These are phyloP conservation scores for Chloropsis cyanopogon DNA, from an alignment of 2,113 vertebrate genomes.

Conservation along the genomic window DNA sequence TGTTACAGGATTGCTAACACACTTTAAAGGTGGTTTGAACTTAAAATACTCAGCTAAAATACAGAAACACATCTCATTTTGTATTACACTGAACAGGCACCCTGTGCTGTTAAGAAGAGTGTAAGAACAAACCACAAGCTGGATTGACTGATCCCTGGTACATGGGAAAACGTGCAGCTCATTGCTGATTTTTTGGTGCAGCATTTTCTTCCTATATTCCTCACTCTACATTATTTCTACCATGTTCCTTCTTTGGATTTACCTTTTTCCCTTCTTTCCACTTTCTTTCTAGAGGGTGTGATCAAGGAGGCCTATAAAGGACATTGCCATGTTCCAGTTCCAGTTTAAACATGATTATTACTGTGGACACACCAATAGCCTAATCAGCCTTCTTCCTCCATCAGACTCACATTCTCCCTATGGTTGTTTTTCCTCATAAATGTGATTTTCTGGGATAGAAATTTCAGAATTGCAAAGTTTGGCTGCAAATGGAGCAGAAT, in stretches of 20 bases:
- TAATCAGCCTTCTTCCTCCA: not conserved
- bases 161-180: not conserved
- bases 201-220: not conserved
- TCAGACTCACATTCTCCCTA: not conserved
- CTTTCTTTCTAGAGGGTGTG: not conserved
- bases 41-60: not conserved
- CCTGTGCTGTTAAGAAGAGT: not conserved
- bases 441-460: conserved; percentile 19
- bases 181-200: not conserved
- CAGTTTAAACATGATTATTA: not conserved
- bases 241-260: not conserved
- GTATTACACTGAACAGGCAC: not conserved
- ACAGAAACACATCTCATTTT: not conserved
- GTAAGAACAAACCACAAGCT: not conserved
- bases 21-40: not conserved
- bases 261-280: not conserved
- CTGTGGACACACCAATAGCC: not conserved
- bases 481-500: conserved; percentile 12
- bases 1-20: not conserved
- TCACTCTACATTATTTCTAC: not conserved
- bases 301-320: not conserved
- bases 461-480: conserved; percentile 1
- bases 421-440: not conserved
- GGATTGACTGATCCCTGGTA: not conserved
- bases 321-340: not conserved